Base-by-base conservation (phyloP, 2,888 invertebrate genomes). In the Galerucella pusilla region DNA sequence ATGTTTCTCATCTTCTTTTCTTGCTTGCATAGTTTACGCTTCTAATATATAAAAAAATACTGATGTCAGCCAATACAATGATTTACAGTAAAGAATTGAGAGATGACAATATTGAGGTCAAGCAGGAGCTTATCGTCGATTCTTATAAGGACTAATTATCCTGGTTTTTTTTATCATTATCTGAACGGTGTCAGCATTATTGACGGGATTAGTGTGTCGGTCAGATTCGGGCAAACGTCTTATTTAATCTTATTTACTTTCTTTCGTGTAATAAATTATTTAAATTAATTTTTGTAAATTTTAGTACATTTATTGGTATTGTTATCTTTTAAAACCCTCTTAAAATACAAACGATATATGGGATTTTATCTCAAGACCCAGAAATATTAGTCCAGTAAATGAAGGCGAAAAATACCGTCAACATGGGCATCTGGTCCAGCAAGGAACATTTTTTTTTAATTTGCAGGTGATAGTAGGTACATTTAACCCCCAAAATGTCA, bases 31-130 rank as follows among this genome's bases (percentile, higher is more conserved):
- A 75, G 75, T 76, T 74, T 75, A 75, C 63, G 68, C 71, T 28
- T 70, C 75, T 77, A 76, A 79, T 76, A 75, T 74, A 73, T 75
- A 77, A 79, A 78, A 77, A 77, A 79, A 79, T 79, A 77, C 76
- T 73, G 69, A 45, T 73, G 72, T 74, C 71, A 59, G 71, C 75
- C 71, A 77, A 66, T 73, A 77, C 77, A 76, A 69, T 79, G 71
- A 73, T 71, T 76, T 75, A 73, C 72, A 73, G 35, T 35, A 35
- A 35, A 35, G 35, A 35, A 35, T 64, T 28, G 64, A 73, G 61
- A 59, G 71, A 70, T 72, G 76, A 76, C 76, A 74, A 78, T 76
- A 75, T 78, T 73, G 66, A 75, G 66, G 71, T 73, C 76, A 74
- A 65, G 63, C 63, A 52, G 71, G 71, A 76, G 67, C 72, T 54